phyloP scores from a whole-genome alignment of 1,140 invertebrate species.

The Zaprionus gabonicus region DNA sequence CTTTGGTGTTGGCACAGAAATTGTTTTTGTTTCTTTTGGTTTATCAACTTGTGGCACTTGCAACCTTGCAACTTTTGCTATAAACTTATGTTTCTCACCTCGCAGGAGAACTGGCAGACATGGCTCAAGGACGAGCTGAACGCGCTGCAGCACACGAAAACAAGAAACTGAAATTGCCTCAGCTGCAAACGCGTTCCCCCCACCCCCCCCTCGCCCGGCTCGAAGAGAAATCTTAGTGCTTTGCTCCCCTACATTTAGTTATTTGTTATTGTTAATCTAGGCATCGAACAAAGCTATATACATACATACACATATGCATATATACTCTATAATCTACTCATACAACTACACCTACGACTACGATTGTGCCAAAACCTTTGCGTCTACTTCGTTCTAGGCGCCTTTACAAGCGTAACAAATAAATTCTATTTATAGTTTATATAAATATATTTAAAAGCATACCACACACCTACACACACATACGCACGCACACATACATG shows the following conservation, averaged over 20 bases:
- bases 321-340: slow-evolving; percentile 28
- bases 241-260: slow-evolving; percentile 70
- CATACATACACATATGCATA: background rate
- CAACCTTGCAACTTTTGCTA: slow-evolving; percentile 34
- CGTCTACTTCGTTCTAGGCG: slow-evolving; percentile 18
- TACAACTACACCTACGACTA: slow-evolving; percentile 32
- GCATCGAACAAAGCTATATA: slow-evolving; percentile 53
- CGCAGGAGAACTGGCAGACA: slow-evolving; percentile 75
- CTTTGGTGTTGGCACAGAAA: slow-evolving; percentile 65
- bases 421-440: slow-evolving; percentile 54
- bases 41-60: slow-evolving; percentile 15
- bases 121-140: slow-evolving; percentile 81
- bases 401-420: slow-evolving; percentile 30
- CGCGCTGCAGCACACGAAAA: slow-evolving; percentile 68
- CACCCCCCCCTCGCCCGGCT: background rate
- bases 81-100: slow-evolving; percentile 60
- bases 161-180: slow-evolving; percentile 77
- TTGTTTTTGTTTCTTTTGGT: slow-evolving; percentile 32
- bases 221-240: slow-evolving; percentile 56
- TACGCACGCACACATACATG: slow-evolving; percentile 5
- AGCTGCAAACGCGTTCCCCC: slow-evolving; percentile 38
- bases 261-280: slow-evolving; percentile 80
- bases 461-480: slow-evolving; percentile 14
- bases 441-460: slow-evolving; percentile 44
- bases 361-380: slow-evolving; percentile 68